Evolutionary conservation across 2,113 vertebrate genomes (phyloP), one percentile per base, ranked within the genome.

Genomic region (Nothobranchius furzeri): DNA sequence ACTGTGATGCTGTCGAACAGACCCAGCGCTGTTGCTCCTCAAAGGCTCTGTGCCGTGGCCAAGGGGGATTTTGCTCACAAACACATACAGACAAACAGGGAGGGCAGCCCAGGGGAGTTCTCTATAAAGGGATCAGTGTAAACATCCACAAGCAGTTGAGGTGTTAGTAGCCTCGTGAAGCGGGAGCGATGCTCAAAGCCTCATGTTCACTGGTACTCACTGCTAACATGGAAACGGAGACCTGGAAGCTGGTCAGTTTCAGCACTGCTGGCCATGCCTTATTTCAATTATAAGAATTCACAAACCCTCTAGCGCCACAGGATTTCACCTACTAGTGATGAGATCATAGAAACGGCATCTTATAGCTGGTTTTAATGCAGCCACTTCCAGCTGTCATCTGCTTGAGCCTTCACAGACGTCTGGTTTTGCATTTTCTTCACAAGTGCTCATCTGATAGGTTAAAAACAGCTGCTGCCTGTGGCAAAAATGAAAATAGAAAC

Each of bases 51-150:
- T 68, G 54, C 65, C 65, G 49, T 60, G 70, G 61, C 71, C 71
- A 67, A 49, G 42, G 66, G 72, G 77, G 68, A 53, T 73, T n/a
- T 1, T 55, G n/a, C 15, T 61, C 30, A 54, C 47, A 52, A 17
- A 62, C 52, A 56, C 24, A 35, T 36, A 54, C 53, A 63, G 1
- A 69, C 68, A 68, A 49, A 69, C 30, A 58, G 57, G 64, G n/a
- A 45, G 36, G 65, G 67, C 45, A 48, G 70, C 84, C 79, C 75
- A 59, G 68, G 78, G 84, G 74, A 81, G 60, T 74, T 63, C 68
- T 74, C 73, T 67, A 71, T 76, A 70, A 82, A 86, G 81, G 75
- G 75, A 84, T 86, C 81, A 79, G 83, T 85, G 83, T 87, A 89
- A 90, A 89, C 83, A 87, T 81, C 85, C 78, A 70, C 67, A 79